Conservation (phyloP, 2,888 invertebrate species). For the Heliconius aoede region DNA sequence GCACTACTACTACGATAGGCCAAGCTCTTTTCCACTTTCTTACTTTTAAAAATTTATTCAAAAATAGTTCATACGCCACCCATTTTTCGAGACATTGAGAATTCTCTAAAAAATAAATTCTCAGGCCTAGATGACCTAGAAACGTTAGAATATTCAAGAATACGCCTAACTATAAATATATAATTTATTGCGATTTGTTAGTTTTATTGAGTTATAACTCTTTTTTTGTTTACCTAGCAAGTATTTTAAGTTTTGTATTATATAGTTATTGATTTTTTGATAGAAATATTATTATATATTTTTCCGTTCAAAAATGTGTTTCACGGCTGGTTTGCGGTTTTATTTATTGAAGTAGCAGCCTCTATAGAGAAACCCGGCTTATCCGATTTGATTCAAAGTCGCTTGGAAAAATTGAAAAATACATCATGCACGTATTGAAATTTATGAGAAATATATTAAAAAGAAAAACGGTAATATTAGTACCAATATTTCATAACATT, state of each 20-base stretch:
- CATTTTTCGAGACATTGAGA: no score
- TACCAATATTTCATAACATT: neutral
- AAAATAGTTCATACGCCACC: no score
- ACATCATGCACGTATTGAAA: constrained; percentile 22
- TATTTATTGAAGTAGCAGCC: constrained; percentile 37
- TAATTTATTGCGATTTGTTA: neutral
- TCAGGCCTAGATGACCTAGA: no score
- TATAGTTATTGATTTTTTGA: constrained; percentile 28
- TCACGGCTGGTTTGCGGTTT: constrained; percentile 32
- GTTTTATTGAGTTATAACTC: neutral
- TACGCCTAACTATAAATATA: neutral
- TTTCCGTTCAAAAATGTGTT: constrained; percentile 39
- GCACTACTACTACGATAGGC: no score
- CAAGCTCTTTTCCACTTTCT: no score
- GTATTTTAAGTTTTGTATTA: neutral
- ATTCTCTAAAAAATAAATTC: no score
- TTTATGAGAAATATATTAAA: constrained; percentile 26
- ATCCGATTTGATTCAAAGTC: constrained; percentile 36
- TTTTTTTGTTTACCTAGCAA: neutral
- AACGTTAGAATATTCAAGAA: no score
- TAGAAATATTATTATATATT: constrained; percentile 35
- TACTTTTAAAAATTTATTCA: no score
- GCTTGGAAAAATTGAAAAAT: constrained; percentile 29
- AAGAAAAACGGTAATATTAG: constrained; percentile 27
- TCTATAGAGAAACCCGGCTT: constrained; percentile 28